Conservation (phyloP, 1,140 invertebrate genomes). For the Stegodyphus mimosarum region DNA sequence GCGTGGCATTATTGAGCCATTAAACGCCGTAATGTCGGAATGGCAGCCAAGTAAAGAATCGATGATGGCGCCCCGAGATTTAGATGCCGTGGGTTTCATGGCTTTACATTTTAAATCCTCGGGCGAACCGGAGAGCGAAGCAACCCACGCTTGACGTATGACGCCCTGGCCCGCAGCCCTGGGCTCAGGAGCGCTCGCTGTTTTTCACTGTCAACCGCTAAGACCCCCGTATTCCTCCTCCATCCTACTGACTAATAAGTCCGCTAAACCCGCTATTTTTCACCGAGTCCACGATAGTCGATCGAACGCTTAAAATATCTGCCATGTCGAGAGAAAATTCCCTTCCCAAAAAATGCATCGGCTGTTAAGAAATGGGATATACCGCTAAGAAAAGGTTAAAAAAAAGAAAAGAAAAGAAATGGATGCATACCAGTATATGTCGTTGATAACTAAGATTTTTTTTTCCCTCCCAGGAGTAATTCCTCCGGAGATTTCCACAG, state of each 20-base stretch:
- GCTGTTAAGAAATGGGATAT: neutral
- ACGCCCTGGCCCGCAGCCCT: constrained; percentile 1
- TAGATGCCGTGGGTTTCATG: constrained; percentile 55
- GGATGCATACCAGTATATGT: constrained; percentile 52
- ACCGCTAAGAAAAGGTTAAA: neutral
- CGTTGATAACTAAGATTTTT: constrained; percentile 56
- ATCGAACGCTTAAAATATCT: constrained; percentile 61
- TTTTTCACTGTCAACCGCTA: constrained; percentile 57
- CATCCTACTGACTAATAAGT: constrained; percentile 57
- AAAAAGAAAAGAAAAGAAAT: constrained; percentile 11
- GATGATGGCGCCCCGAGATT: constrained; percentile 35
- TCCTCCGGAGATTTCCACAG: constrained; percentile 47
- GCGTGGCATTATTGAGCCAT: constrained; percentile 57
- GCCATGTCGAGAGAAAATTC: neutral
- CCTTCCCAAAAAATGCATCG: constrained; percentile 6
- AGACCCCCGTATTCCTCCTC: constrained; percentile 31
- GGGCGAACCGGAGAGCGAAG: constrained; percentile 25
- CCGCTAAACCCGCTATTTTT: constrained; percentile 59
- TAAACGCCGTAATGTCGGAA: constrained; percentile 35
- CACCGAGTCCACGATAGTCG: constrained; percentile 23
- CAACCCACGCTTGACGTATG: constrained; percentile 44
- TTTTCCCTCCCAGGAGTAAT: constrained; percentile 33
- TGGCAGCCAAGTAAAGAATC: constrained; percentile 15
- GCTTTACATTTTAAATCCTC: constrained; percentile 60
- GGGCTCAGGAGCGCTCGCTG: constrained; percentile 18